A percentile compares a stretch with the other conserved stretches of the same genome.
Evolutionary conservation across 92 coral and sea anemone species (phyloP).

Genomic region (Porites evermanni): DNA sequence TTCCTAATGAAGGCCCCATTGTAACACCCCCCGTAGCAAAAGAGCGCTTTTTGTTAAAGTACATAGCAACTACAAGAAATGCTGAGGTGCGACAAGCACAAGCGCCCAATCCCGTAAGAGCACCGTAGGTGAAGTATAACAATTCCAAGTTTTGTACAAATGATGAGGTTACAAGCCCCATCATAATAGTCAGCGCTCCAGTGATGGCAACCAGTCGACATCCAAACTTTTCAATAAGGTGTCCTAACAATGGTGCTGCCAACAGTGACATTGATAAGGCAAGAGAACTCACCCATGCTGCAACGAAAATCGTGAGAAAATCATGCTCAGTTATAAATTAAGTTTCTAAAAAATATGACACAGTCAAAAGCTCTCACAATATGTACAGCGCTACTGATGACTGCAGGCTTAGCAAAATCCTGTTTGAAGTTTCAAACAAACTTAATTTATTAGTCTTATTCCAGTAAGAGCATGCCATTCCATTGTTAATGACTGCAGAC

Average conservation of each 20-base stretch:
- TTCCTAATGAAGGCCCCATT: slow-evolving; percentile 19
- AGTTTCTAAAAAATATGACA: too few relatives aligned
- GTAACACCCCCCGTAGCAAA: slow-evolving; percentile 37
- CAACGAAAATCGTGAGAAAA: neutral
- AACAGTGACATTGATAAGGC: slow-evolving; percentile 6
- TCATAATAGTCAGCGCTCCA: slow-evolving; percentile 2
- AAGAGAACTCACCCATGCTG: slow-evolving; percentile 43
- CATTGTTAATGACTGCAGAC: too few relatives aligned
- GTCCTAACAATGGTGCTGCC: slow-evolving; percentile 23
- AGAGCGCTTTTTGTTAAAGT: slow-evolving; percentile 21
- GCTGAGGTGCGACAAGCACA: slow-evolving; percentile 22
- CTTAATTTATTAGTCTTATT: too few relatives aligned
- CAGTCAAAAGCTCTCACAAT: too few relatives aligned
- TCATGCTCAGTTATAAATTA: too few relatives aligned
- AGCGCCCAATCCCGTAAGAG: slow-evolving; percentile 25
- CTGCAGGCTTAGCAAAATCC: too few relatives aligned
- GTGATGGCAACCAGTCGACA: slow-evolving; percentile 1
- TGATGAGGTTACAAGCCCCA: slow-evolving; percentile 25
- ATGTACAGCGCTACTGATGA: too few relatives aligned
- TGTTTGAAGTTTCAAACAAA: too few relatives aligned
- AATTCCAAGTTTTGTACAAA: slow-evolving; percentile 7
- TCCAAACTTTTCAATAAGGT: slow-evolving; percentile 1
- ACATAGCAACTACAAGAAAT: slow-evolving; percentile 36
- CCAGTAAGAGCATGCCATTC: too few relatives aligned
- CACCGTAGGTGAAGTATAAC: slow-evolving; percentile 19